Conservation (phyloP, 2,888 invertebrate genomes). For the Volucella zonaria region DNA sequence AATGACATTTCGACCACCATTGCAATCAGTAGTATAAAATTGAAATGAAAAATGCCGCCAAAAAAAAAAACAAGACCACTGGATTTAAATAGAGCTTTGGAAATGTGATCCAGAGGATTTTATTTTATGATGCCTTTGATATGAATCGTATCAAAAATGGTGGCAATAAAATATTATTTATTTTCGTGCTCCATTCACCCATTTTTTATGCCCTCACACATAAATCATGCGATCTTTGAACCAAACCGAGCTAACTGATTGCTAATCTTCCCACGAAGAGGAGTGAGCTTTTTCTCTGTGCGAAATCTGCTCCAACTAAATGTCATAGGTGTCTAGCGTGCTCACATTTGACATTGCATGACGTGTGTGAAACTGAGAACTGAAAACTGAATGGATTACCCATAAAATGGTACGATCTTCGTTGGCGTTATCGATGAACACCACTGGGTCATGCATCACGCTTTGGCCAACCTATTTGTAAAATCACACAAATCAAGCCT, state of each 20-base stretch:
- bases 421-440: slow-evolving; percentile 37
- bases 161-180: slow-evolving; percentile 50
- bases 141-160: slow-evolving; percentile 20
- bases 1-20: slow-evolving; percentile 63
- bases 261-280: slow-evolving; percentile 65
- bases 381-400: slow-evolving; percentile 14
- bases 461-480: slow-evolving; percentile 28
- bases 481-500: neutral
- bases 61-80: slow-evolving; percentile 21
- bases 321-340: slow-evolving; percentile 63
- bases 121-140: slow-evolving; percentile 9
- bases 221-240: slow-evolving; percentile 72
- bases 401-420: slow-evolving; percentile 17
- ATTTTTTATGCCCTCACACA: slow-evolving; percentile 59
- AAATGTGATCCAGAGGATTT: slow-evolving; percentile 17
- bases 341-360: slow-evolving; percentile 71
- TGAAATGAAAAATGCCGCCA: slow-evolving; percentile 7
- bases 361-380: slow-evolving; percentile 50
- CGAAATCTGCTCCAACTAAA: slow-evolving; percentile 41
- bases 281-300: slow-evolving; percentile 16
- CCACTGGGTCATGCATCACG: slow-evolving; percentile 22
- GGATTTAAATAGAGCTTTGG: slow-evolving; percentile 9
- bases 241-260: slow-evolving; percentile 45
- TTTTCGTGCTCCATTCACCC: slow-evolving; percentile 37
- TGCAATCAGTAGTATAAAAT: slow-evolving; percentile 16